Evolutionary conservation across 2,888 invertebrate species (phyloP).

Genomic region (Dilophus febrilis): DNA sequence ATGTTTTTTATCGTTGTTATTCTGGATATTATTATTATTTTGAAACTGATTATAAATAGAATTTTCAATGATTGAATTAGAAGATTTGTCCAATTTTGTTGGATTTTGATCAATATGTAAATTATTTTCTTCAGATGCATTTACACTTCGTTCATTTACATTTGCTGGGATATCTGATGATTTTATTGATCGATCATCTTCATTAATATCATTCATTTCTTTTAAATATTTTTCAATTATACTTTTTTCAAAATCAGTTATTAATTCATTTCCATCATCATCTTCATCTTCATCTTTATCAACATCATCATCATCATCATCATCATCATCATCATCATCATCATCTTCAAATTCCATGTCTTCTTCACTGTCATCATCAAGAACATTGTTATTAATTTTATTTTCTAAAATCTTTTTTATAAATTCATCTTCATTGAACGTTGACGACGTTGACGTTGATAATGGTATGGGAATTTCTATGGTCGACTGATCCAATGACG

Average conservation of each 20-base stretch:
- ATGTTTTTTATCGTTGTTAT: no score
- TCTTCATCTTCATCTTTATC: neutral
- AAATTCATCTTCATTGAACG: slow-evolving; percentile 7
- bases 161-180: no score
- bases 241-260: slow-evolving; percentile 12
- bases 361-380: neutral
- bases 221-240: slow-evolving; percentile 12
- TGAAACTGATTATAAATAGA: no score
- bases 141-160: no score
- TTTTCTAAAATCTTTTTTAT: slow-evolving; percentile 1
- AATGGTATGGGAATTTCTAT: no score
- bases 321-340: neutral
- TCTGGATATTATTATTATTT: no score
- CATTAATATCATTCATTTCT: neutral
- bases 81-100: no score
- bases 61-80: no score
- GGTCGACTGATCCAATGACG: no score
- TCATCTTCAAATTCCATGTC: neutral
- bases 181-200: neutral
- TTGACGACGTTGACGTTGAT: neutral
- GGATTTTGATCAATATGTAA: no score
- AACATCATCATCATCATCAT: neutral
- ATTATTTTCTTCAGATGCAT: no score
- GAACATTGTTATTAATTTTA: slow-evolving; percentile 1
- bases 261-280: slow-evolving; percentile 5